Evolutionary conservation across 2,113 vertebrate species (phyloP).

Genomic region (Bagarius yarrelli): DNA sequence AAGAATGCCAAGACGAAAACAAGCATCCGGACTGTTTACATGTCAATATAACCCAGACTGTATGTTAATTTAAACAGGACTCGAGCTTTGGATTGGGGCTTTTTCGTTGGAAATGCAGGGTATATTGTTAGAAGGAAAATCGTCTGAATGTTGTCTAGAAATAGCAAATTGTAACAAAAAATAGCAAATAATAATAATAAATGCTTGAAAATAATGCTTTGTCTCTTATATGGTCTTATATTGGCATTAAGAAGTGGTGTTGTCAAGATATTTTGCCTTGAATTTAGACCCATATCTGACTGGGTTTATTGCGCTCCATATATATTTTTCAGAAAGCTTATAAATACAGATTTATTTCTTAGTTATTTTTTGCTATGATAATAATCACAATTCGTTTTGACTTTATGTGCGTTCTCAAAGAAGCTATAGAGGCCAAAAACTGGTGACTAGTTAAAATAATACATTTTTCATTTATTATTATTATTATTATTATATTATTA

Average conservation of each 20-base stretch:
- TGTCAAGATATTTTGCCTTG: background rate
- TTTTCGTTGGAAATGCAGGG: background rate
- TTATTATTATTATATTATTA: too few relatives aligned
- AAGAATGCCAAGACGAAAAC: constrained; percentile 16
- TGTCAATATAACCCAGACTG: too few relatives aligned
- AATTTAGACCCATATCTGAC: background rate
- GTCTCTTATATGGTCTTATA: background rate
- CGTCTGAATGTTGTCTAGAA: background rate
- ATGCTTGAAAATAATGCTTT: background rate
- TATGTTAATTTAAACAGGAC: background rate
- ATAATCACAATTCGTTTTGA: background rate
- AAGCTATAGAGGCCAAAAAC: background rate
- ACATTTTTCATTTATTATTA: too few relatives aligned
- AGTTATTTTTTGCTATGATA: constrained; percentile 32
- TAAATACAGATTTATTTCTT: background rate
- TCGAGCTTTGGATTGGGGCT: background rate
- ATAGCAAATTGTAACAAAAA: background rate
- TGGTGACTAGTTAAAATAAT: background rate
- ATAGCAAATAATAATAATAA: too few relatives aligned
- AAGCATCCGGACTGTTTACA: background rate
- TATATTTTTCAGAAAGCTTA: background rate
- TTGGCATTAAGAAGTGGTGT: background rate
- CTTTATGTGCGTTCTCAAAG: too few relatives aligned
- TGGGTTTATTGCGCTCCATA: background rate
- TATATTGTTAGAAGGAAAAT: background rate